These are phyloP conservation scores for Malurus alboscapulatus DNA, from an alignment of 2,113 vertebrate species.

Conservation along the genomic window DNA sequence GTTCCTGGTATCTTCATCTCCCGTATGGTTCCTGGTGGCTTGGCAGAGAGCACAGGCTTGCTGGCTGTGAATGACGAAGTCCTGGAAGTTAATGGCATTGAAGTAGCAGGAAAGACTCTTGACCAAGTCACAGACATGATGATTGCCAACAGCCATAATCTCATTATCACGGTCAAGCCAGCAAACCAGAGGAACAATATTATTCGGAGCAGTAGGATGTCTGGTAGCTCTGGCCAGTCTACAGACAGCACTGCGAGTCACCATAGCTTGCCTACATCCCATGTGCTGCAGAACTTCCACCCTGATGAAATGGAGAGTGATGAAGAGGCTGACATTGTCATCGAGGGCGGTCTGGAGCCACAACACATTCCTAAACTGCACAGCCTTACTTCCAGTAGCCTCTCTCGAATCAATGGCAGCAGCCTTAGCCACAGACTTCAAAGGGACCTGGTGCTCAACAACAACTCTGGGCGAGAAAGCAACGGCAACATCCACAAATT, in stretches of 20 bases:
- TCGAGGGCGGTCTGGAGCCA: slow-evolving; percentile 85
- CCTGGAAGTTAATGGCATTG: slow-evolving; percentile 98
- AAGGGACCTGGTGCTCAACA: slow-evolving; percentile 82
- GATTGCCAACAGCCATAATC: slow-evolving; percentile 99
- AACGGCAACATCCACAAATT: slow-evolving; percentile 91
- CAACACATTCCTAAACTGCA: slow-evolving; percentile 72
- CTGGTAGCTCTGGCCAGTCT: slow-evolving; percentile 89
- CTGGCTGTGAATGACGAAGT: slow-evolving; percentile 98
- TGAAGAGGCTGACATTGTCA: slow-evolving; percentile 92
- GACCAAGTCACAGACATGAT: slow-evolving; percentile 99
- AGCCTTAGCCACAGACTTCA: slow-evolving; percentile 82
- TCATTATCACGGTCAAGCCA: slow-evolving; percentile 96
- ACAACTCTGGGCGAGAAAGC: slow-evolving; percentile 84
- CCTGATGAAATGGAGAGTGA: slow-evolving; percentile 94
- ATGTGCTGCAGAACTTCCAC: slow-evolving; percentile 79
- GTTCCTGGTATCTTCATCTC: slow-evolving; percentile 98
- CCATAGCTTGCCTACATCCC: slow-evolving; percentile 74
- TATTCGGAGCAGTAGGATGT: slow-evolving; percentile 87
- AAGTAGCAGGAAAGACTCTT: slow-evolving; percentile 93
- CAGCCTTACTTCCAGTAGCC: slow-evolving; percentile 73
- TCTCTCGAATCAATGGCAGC: slow-evolving; percentile 85
- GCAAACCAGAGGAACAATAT: slow-evolving; percentile 97
- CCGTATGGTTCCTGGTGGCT: slow-evolving; percentile 91
- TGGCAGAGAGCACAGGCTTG: slow-evolving; percentile 94
- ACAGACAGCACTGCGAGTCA: slow-evolving; percentile 87